Evolutionary conservation across 2,888 invertebrate species (phyloP).

Genomic region (Ormyrus thymus): DNA sequence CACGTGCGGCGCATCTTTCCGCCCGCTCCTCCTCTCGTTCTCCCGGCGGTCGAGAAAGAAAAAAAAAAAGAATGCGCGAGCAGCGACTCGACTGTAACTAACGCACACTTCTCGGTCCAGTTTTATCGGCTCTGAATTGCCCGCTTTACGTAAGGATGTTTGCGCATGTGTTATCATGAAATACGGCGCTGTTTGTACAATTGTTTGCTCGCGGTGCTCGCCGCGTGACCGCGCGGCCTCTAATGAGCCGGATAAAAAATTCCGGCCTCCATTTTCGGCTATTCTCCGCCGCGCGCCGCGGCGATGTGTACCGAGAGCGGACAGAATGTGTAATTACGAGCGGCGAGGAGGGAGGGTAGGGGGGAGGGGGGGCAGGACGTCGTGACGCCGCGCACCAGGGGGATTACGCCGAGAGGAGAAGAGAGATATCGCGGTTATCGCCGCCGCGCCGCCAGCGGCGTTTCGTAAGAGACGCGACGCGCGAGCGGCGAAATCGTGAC

Average conservation of each 20-base stretch:
- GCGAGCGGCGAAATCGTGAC: conserved; percentile 36
- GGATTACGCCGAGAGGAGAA: conserved; percentile 28
- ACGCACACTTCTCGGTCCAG: conserved; percentile 62
- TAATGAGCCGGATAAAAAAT: conserved; percentile 46
- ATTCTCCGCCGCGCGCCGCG: no score
- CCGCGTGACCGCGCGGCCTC: conserved; percentile 48
- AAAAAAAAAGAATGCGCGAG: conserved; percentile 10
- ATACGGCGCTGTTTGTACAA: conserved; percentile 72
- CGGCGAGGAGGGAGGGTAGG: not conserved
- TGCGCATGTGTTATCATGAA: conserved; percentile 74
- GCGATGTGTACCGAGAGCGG: no score
- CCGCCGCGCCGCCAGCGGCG: not conserved
- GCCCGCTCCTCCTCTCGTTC: not conserved
- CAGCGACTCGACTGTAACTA: no score
- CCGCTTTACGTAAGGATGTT: conserved; percentile 74
- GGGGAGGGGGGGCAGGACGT: not conserved
- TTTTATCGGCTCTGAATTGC: conserved; percentile 70
- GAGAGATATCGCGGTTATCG: conserved; percentile 23
- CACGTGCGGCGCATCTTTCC: conserved; percentile 22
- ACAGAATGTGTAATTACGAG: not conserved
- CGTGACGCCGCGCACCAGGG: not conserved
- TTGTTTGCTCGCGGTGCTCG: conserved; percentile 69
- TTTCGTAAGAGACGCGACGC: conserved; percentile 34
- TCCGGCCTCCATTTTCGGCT: not conserved
- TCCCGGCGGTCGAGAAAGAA: not conserved